Evolutionary conservation across 2,113 vertebrate genomes (phyloP).

Genomic region (Epinephelus fuscoguttatus): DNA sequence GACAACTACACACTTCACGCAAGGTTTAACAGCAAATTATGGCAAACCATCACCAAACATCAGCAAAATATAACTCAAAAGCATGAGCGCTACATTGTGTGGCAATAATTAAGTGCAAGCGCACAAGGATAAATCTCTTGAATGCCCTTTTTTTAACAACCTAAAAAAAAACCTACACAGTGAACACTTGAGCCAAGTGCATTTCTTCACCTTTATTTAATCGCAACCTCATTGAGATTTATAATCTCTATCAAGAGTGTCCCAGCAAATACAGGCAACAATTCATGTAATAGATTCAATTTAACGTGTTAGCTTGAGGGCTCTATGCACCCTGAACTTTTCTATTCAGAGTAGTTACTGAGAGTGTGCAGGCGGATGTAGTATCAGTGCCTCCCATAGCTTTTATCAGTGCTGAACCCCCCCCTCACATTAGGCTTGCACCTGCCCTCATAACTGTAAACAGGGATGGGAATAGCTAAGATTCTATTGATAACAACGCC

Average conservation of each 20-base stretch:
- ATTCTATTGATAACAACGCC: too few relatives aligned
- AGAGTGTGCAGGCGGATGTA: background rate
- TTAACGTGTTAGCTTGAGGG: background rate
- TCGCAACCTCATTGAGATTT: background rate
- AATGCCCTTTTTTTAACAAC: background rate
- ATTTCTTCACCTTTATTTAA: slow-evolving; percentile 2
- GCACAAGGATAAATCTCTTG: slow-evolving; percentile 15
- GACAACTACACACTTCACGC: slow-evolving; percentile 2
- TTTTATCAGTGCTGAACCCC: background rate
- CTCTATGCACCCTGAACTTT: slow-evolving; percentile 2
- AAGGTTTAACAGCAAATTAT: slow-evolving; percentile 12
- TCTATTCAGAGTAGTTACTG: background rate
- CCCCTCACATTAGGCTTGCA: background rate
- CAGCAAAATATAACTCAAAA: background rate
- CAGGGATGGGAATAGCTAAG: too few relatives aligned
- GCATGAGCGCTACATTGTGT: slow-evolving; percentile 52
- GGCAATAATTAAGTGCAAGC: background rate
- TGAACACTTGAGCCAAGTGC: background rate
- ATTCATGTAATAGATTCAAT: background rate
- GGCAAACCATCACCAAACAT: background rate
- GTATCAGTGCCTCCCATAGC: background rate
- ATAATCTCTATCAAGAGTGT: background rate
- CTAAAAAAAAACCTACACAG: background rate
- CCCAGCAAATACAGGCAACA: background rate
- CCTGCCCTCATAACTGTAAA: too few relatives aligned